phyloP scores from a whole-genome alignment of 37 sponge, comb jelly and placozoan species.

The Aphrocallistes beatrix region DNA sequence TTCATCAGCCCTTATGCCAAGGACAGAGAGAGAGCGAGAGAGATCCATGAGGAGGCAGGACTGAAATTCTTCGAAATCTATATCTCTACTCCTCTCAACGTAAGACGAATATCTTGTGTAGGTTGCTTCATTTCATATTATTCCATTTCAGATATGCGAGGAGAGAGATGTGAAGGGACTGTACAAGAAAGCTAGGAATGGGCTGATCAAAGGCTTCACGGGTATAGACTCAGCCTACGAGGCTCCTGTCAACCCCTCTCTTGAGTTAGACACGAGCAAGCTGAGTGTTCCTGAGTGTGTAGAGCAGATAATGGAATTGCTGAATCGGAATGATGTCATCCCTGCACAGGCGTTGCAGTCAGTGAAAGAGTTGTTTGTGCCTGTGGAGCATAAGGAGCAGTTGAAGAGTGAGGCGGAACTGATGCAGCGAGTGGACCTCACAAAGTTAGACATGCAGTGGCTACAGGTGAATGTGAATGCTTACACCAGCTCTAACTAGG shows the following conservation, averaged over 20 bases:
- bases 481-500: too few species aligned
- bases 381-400: conserved; percentile 26
- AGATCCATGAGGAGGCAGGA: conserved; percentile 51
- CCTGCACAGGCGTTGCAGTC: conserved; percentile 32
- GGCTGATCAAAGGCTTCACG: conserved; percentile 91
- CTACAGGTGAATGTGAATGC: conserved; percentile 71
- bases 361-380: conserved; percentile 77
- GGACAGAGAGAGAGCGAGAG: conserved; percentile 55
- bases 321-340: conserved; percentile 57
- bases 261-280: conserved; percentile 69
- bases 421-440: conserved; percentile 55
- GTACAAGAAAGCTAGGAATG: conserved; percentile 94
- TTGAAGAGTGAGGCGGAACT: conserved; percentile 37
- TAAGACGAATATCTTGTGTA: too few species aligned
- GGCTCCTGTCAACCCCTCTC: conserved; percentile 73
- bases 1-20: conserved; percentile 83
- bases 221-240: conserved; percentile 92
- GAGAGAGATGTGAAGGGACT: conserved; percentile 90
- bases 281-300: conserved; percentile 61
- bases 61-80: conserved; percentile 87
- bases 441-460: conserved; percentile 87
- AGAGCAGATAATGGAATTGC: conserved; percentile 39
- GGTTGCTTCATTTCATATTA: too few species aligned
- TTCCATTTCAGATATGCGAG: conserved; percentile 58
- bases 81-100: conserved; percentile 76